Evolutionary conservation across 2,797 vertebrate genomes (phyloP), one percentile per base, ranked within the genome.

Genomic region (Meriones psammophilus): DNA sequence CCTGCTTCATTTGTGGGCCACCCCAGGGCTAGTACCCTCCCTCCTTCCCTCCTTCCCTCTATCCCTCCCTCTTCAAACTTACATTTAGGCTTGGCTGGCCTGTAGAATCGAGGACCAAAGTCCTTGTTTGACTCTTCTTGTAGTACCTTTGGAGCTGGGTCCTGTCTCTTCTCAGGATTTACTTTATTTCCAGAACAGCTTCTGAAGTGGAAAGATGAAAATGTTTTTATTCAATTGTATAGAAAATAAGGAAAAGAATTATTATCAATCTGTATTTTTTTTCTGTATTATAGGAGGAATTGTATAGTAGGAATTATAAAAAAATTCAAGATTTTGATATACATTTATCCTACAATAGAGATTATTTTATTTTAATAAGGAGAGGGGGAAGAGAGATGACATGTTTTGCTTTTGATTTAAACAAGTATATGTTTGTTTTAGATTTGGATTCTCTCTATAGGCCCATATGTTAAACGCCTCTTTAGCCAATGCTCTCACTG

Each of bases 81-180:
- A 99, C 98, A 98, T 98, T 98, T 97, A 98, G 90, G 95, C 96
- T 97, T 97, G 91, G 0, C 77, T 26, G 68, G 94, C 95, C 80
- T 91, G 88, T 58, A 80, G 96, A 95, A 84, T 83, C 6, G 0
- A 89, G 97, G 91, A 88, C 95, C n/a, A 92, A 71, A 20, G 92
- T 91, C 95, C 78, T 92, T 96, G 69, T 71, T 95, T 95, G 97
- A 96, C 88, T 95, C 92, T 94, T 92, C 28, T 20, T 18, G 50
- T 18, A 77, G 85, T 94, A 96, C 88, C 30, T 14, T 46, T 54
- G 85, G 87, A 87, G 77, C 97, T 97, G 92, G 89, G 80, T 87
- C 95, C 80, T 92, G 79, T 95, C 24, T 98, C 94, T 92, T 92
- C 71, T 0, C 58, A 33, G 30, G 78, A 39, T n/a, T 42, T 74